These are phyloP conservation scores for Centruroides sculpturatus DNA, from an alignment of 1,140 invertebrate species.

Conservation along the genomic window DNA sequence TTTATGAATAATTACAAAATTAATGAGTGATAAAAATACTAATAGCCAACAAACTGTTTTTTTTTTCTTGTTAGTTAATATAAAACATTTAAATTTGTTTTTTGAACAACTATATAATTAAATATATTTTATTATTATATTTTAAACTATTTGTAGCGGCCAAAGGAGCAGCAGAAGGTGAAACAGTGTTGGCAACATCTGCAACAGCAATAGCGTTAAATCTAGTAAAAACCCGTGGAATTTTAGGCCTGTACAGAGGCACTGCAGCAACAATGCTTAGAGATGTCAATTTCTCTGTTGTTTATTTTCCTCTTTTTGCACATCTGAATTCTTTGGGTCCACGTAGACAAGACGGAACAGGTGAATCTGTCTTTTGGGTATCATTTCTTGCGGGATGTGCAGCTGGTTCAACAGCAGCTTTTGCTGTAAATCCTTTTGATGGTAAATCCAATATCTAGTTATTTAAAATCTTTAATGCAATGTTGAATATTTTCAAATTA, in stretches of 20 bases:
- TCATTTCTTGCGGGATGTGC: slow-evolving; percentile 83
- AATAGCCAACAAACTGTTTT: too few species aligned
- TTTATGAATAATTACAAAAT: too few species aligned
- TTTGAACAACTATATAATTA: too few species aligned
- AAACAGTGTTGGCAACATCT: slow-evolving; percentile 41
- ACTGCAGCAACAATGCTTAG: slow-evolving; percentile 77
- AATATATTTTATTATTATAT: too few species aligned
- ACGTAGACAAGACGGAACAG: slow-evolving; percentile 41
- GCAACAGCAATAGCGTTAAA: slow-evolving; percentile 66
- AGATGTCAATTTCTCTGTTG: slow-evolving; percentile 92
- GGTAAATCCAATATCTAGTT: slow-evolving; percentile 22
- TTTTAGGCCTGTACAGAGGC: slow-evolving; percentile 90
- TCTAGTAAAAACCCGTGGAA: slow-evolving; percentile 66
- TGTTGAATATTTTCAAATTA: too few species aligned
- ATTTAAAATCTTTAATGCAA: too few species aligned
- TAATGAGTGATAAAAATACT: too few species aligned
- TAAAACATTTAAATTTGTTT: too few species aligned
- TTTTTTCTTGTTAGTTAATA: too few species aligned
- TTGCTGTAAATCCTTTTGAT: slow-evolving; percentile 91
- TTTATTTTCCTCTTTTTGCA: slow-evolving; percentile 97
- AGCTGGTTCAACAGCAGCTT: slow-evolving; percentile 76
- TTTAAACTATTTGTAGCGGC: slow-evolving; percentile 5
- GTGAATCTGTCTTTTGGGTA: slow-evolving; percentile 72
- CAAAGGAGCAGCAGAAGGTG: slow-evolving; percentile 29
- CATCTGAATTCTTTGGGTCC: slow-evolving; percentile 80